A percentile compares a stretch with the other conserved stretches of the same genome.
These are phyloP conservation scores for Diploptera punctata DNA, from an alignment of 2,888 invertebrate species.

Conservation along the genomic window DNA sequence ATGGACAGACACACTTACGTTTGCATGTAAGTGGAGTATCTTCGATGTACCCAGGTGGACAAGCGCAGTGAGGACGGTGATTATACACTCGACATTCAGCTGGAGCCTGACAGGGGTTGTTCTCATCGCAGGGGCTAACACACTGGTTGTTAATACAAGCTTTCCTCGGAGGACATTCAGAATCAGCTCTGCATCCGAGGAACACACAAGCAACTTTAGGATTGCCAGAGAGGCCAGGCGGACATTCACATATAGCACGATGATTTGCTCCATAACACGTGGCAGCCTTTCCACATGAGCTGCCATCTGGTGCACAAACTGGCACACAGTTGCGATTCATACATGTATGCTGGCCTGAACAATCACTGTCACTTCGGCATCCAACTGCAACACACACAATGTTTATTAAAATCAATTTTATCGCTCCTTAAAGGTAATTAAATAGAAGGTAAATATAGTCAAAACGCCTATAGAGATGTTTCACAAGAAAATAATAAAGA, in stretches of 20 bases:
- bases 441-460: too few species aligned
- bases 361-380: constrained; percentile 77
- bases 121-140: constrained; percentile 73
- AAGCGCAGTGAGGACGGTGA: constrained; percentile 80
- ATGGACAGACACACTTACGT: too few species aligned
- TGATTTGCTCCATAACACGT: constrained; percentile 83
- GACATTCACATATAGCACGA: constrained; percentile 83
- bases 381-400: constrained; percentile 59
- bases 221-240: constrained; percentile 81
- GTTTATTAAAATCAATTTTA: too few species aligned
- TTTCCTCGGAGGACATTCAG: constrained; percentile 80
- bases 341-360: constrained; percentile 83
- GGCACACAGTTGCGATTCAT: constrained; percentile 82
- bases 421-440: too few species aligned
- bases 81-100: constrained; percentile 78
- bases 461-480: too few species aligned
- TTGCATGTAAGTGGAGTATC: constrained; percentile 56
- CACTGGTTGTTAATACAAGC: constrained; percentile 85
- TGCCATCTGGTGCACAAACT: constrained; percentile 74
- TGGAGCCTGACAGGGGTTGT: constrained; percentile 72
- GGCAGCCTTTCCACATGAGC: constrained; percentile 77
- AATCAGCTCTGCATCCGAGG: constrained; percentile 80
- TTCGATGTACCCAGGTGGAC: constrained; percentile 76
- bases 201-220: constrained; percentile 77
- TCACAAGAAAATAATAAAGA: too few species aligned